Percentiles rank a stretch among this genome's conserved stretches.
Conservation (phyloP, 2,797 vertebrate genomes). For the Myripristis jacobus region DNA sequence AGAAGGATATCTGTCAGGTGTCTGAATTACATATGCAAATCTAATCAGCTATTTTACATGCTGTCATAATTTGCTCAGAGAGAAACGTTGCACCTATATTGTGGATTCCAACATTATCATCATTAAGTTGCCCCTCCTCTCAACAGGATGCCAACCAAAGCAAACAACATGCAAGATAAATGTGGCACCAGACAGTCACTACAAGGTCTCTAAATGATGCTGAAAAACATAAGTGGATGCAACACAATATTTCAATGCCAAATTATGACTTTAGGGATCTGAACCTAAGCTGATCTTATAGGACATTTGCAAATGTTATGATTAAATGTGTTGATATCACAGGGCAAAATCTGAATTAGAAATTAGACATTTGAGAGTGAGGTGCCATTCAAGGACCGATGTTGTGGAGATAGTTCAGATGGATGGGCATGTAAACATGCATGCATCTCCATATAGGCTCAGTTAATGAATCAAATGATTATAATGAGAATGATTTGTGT, state of each 20-base stretch:
- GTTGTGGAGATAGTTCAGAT: background rate
- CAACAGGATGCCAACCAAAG: conserved; percentile 51
- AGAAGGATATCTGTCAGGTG: conserved; percentile 66
- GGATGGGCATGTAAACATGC: background rate
- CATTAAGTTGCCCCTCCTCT: conserved; percentile 49
- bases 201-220: conserved; percentile 34
- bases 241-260: conserved; percentile 5
- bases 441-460: background rate
- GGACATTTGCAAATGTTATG: conserved; percentile 41
- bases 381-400: background rate
- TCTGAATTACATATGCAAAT: conserved; percentile 71
- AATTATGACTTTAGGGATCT: conserved; percentile 12
- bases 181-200: conserved; percentile 33
- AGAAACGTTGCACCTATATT: conserved; percentile 47
- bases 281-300: conserved; percentile 14
- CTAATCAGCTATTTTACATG: conserved; percentile 60
- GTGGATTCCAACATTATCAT: conserved; percentile 50
- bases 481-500: background rate
- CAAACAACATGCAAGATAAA: conserved; percentile 46
- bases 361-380: conserved; percentile 28
- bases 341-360: conserved; percentile 30
- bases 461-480: background rate
- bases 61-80: conserved; percentile 47
- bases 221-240: conserved; percentile 25
- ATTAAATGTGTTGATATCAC: conserved; percentile 26